Evolutionary conservation across 2,113 vertebrate genomes (phyloP).

Genomic region (Pelobates fuscus): DNA sequence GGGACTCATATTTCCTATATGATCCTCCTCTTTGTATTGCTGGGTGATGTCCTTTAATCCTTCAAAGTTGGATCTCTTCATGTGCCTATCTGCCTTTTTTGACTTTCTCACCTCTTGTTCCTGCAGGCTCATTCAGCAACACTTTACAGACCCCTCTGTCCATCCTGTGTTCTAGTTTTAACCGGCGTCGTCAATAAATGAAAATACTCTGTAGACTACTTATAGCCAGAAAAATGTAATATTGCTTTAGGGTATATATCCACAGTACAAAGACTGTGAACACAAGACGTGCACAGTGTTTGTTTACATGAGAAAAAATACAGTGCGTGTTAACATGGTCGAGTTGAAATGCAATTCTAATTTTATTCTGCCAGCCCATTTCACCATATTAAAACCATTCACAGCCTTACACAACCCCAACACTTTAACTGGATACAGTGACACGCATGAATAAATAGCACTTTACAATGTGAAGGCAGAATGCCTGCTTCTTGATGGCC

Average conservation of each 20-base stretch:
- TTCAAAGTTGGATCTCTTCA: slow-evolving; percentile 29
- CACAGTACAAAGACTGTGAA: too few species aligned
- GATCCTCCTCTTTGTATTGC: slow-evolving; percentile 43
- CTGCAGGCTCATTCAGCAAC: neutral
- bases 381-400: neutral
- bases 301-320: too few species aligned
- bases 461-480: neutral
- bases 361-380: neutral
- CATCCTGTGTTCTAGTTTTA: neutral
- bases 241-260: neutral
- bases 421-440: neutral
- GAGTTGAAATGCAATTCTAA: too few species aligned
- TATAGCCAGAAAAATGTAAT: neutral
- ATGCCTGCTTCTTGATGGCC: neutral
- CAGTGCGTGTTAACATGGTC: too few species aligned
- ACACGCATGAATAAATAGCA: too few species aligned
- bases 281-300: too few species aligned
- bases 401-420: neutral
- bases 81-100: slow-evolving; percentile 30
- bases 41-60: slow-evolving; percentile 44
- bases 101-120: slow-evolving; percentile 44
- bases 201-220: neutral
- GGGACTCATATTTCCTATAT: slow-evolving; percentile 47
- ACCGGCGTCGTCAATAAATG: neutral
- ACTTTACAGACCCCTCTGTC: slow-evolving; percentile 24